These are phyloP conservation scores for Drosophila prosaltans DNA, from an alignment of 1,140 invertebrate genomes.

Conservation along the genomic window DNA sequence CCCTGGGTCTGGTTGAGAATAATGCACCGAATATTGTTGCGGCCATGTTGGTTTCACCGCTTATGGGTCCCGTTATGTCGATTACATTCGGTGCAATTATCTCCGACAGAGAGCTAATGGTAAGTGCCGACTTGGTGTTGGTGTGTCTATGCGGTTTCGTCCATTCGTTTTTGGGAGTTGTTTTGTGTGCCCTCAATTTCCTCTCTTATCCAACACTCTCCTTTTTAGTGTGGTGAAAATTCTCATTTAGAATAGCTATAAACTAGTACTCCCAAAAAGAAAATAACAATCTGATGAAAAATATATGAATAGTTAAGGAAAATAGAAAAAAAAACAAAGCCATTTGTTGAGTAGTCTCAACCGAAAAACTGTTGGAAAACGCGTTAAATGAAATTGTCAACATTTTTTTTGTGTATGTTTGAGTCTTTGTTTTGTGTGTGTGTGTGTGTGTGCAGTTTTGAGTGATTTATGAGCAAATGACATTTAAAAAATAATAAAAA, in stretches of 20 bases:
- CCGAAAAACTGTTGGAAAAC: constrained; percentile 31
- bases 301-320: constrained; percentile 28
- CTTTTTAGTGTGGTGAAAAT: constrained; percentile 19
- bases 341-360: constrained; percentile 8
- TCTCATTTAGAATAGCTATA: constrained; percentile 27
- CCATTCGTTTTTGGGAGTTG: background rate
- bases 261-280: background rate
- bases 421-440: background rate
- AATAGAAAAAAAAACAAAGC: background rate
- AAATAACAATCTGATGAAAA: constrained; percentile 21
- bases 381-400: constrained; percentile 61
- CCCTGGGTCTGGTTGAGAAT: constrained; percentile 86
- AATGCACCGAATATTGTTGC: constrained; percentile 92
- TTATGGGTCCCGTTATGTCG: constrained; percentile 95
- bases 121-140: constrained; percentile 60
- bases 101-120: constrained; percentile 86
- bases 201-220: constrained; percentile 6
- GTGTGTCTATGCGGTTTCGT: constrained; percentile 39
- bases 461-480: constrained; percentile 72
- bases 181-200: constrained; percentile 10
- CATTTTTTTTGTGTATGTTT: constrained; percentile 8
- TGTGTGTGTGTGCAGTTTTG: constrained; percentile 34
- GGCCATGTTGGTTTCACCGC: constrained; percentile 93
- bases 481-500: constrained; percentile 72
- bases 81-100: constrained; percentile 93